Base-by-base conservation (phyloP, 2,888 invertebrate genomes). In the Lasioglossum villosulum region DNA sequence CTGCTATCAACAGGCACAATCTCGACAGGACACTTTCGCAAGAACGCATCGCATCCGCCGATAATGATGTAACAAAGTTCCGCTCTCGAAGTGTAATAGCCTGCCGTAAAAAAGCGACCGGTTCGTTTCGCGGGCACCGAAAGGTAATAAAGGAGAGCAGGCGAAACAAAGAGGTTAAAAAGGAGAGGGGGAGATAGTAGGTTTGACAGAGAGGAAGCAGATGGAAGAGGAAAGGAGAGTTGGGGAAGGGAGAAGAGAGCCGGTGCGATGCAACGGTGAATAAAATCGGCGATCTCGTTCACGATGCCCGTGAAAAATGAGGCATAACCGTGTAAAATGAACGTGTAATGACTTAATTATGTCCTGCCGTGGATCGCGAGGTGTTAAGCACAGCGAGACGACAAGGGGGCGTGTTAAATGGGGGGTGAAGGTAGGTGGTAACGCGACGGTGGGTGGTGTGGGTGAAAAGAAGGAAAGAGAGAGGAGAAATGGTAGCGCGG, bases 331-430 rank as follows among this genome's bases (percentile, higher is more conserved):
- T 83, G 89, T 82, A 86, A 82, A 90, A 90, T 86, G 91, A 89
- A 90, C 89, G 91, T 89, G 91, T 92, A 93, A 93, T 90, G 90
- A 89, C 91, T 93, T 93, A 92, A 93, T 93, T 93, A 92, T 89
- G 91, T 88, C 86, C 86, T 74, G 87, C 56, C 80, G 88, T 78
- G 89, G 88, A 85, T 39, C 83, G 84, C 88, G 86, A 91, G 89
- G 90, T 90, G 91, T 90, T 91, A 89, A 91, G 82, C 84, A 77
- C 76, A 74, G 63, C 77, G 81, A 34, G 77, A 82, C 75, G 86
- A 76, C 82, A 83, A 79, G 86, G 80, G 85, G 75, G 87, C 79
- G 86, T 83, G 82, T 83, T 83, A 78, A 75, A 83, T 27, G 75
- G 73, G 48, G 77, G 66, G 45, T 27, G 27, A 45, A 70, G 72